These are phyloP conservation scores for Emberiza fucata DNA, from an alignment of 2,113 vertebrate genomes.

Conservation along the genomic window DNA sequence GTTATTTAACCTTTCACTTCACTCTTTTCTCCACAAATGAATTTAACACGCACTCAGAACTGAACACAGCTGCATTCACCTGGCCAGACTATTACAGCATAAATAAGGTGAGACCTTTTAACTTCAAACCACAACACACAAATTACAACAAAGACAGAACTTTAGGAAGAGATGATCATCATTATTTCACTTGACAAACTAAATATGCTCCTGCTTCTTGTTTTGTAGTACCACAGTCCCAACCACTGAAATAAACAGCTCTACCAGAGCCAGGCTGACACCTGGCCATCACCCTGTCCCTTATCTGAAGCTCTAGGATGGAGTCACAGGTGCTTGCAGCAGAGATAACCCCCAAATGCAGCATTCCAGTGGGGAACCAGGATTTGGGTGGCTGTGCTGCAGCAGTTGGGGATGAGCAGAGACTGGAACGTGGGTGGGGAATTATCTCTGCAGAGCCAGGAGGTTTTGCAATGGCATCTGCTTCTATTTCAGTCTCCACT, in stretches of 20 bases:
- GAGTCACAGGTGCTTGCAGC: background rate
- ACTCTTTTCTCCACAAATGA: background rate
- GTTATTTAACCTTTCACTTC: slow-evolving; percentile 31
- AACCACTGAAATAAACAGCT: background rate
- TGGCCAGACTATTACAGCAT: background rate
- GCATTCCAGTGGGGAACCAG: background rate
- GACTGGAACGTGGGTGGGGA: background rate
- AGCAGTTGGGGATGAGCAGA: background rate
- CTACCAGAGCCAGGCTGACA: background rate
- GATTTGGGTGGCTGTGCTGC: background rate
- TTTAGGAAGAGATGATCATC: background rate
- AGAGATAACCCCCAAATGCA: background rate
- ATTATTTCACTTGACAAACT: background rate
- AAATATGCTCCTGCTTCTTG: background rate
- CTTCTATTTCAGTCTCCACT: background rate
- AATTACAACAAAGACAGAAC: background rate
- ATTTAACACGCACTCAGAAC: background rate
- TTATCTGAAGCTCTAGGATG: background rate
- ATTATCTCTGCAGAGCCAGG: background rate
- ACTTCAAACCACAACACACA: background rate
- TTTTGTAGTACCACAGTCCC: background rate
- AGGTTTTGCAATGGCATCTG: slow-evolving; percentile 11
- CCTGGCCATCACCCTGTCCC: background rate
- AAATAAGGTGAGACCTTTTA: background rate
- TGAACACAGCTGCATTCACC: slow-evolving; percentile 28